These are phyloP conservation scores for Heliconius congener DNA, from an alignment of 1,140 invertebrate genomes.

Conservation along the genomic window DNA sequence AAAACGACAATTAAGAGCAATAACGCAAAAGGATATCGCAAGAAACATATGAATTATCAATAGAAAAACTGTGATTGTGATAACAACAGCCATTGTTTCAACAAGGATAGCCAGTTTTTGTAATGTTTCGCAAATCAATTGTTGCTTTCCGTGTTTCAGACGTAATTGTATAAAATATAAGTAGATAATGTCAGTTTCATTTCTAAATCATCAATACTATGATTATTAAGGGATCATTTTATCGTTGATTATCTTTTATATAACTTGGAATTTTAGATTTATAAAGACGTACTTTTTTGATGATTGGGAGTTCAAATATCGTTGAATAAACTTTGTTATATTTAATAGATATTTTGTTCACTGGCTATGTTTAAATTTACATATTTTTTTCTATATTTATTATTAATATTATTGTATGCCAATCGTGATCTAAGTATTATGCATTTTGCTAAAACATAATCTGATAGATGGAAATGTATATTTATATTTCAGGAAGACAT, in stretches of 20 bases:
- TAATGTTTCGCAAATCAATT: conserved; percentile 56
- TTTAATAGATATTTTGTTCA: too few relatives aligned
- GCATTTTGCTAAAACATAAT: too few relatives aligned
- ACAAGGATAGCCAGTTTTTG: conserved; percentile 72
- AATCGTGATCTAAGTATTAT: too few relatives aligned
- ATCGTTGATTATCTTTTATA: neutral
- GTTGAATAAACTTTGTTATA: too few relatives aligned
- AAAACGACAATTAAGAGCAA: conserved; percentile 49
- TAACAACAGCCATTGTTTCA: conserved; percentile 58
- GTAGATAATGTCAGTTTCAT: neutral
- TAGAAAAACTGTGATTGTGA: conserved; percentile 66
- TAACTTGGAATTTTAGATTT: too few relatives aligned
- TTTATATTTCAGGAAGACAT: too few relatives aligned
- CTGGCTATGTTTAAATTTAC: too few relatives aligned
- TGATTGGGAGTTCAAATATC: too few relatives aligned
- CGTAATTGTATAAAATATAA: conserved; percentile 20
- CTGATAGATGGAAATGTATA: too few relatives aligned
- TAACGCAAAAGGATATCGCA: conserved; percentile 61
- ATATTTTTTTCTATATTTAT: too few relatives aligned
- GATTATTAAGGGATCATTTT: neutral
- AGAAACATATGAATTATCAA: conserved; percentile 61
- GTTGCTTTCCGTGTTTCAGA: conserved; percentile 63
- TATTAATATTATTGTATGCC: too few relatives aligned
- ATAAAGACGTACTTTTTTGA: too few relatives aligned
- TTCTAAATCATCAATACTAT: neutral